These are phyloP conservation scores for Setipinna tenuifilis DNA, from an alignment of 2,797 vertebrate species.

Conservation along the genomic window DNA sequence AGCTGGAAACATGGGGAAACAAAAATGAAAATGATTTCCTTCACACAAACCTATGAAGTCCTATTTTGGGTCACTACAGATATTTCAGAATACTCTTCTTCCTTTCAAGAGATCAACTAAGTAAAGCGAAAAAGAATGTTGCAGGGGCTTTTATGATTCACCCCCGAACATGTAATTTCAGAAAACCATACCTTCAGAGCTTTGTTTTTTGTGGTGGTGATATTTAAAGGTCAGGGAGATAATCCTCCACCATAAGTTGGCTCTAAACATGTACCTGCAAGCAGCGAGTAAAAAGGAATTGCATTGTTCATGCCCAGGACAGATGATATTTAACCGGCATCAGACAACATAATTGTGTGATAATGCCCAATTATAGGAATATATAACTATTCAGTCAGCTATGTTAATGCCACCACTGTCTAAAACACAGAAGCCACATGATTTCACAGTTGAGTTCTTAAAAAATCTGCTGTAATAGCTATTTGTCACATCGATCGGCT, in stretches of 20 bases:
- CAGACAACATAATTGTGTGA: background rate
- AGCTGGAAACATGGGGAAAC: too few relatives aligned
- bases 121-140: background rate
- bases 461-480: too few relatives aligned
- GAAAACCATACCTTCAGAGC: background rate
- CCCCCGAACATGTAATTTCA: background rate
- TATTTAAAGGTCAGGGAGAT: background rate
- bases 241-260: background rate
- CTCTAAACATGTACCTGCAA: background rate
- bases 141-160: background rate
- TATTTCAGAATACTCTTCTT: too few relatives aligned
- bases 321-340: background rate
- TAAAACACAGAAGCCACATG: too few relatives aligned
- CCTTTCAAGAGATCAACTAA: background rate
- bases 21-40: too few relatives aligned
- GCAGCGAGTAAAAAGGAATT: background rate
- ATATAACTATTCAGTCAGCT: too few relatives aligned
- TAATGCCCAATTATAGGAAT: background rate
- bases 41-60: too few relatives aligned
- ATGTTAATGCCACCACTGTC: too few relatives aligned
- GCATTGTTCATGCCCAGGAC: background rate
- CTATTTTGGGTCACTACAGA: too few relatives aligned
- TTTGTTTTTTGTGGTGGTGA: background rate
- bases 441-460: too few relatives aligned
- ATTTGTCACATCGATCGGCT: too few relatives aligned